Evolutionary conservation across 2,113 vertebrate species (phyloP).

Genomic region (Paralichthys olivaceus): DNA sequence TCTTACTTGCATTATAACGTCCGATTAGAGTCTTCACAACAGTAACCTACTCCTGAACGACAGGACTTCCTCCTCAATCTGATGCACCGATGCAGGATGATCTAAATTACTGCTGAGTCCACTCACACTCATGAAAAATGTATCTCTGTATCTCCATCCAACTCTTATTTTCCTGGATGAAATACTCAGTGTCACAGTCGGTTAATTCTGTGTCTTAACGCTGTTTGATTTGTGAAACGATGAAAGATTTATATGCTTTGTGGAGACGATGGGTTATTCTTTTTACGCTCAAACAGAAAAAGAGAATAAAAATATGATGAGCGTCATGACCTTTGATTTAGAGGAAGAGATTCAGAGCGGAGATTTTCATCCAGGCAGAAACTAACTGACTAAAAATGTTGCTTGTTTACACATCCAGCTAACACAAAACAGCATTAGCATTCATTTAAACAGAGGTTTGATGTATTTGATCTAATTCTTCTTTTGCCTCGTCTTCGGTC

Average conservation of each 20-base stretch:
- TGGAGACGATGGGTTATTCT: background rate
- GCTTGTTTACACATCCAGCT: background rate
- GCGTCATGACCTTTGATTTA: background rate
- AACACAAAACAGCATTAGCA: background rate
- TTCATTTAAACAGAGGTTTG: background rate
- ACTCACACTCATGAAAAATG: constrained; percentile 41
- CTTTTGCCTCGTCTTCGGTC: background rate
- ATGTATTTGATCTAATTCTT: background rate
- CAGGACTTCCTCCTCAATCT: too few relatives aligned
- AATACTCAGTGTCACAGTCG: constrained; percentile 15
- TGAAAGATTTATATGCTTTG: constrained; percentile 7
- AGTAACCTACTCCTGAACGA: too few relatives aligned
- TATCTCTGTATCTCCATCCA: background rate
- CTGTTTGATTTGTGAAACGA: constrained; percentile 10
- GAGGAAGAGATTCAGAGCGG: too few relatives aligned
- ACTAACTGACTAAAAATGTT: background rate
- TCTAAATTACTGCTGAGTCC: constrained; percentile 30
- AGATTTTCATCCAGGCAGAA: too few relatives aligned
- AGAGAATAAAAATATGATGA: background rate
- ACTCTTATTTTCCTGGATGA: constrained; percentile 23
- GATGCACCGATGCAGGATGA: too few relatives aligned
- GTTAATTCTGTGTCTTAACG: constrained; percentile 7
- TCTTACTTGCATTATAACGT: too few relatives aligned
- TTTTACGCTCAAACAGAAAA: background rate
- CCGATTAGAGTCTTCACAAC: too few relatives aligned